Evolutionary conservation across 2,797 vertebrate genomes (phyloP), one percentile per base, ranked within the genome.

Genomic region (Salarias fasciatus): DNA sequence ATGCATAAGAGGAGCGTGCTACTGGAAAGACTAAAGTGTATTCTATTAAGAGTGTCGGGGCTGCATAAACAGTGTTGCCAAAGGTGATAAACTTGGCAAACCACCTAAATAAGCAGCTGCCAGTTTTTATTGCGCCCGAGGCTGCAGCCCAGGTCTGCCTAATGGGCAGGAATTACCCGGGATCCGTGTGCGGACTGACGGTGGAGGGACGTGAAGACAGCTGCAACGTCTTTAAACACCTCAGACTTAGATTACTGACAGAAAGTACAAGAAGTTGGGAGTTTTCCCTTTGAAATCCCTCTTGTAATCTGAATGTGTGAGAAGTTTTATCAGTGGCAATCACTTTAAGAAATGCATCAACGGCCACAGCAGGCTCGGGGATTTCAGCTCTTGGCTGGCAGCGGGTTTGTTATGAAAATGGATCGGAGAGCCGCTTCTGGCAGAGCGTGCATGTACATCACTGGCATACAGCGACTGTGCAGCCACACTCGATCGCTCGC

Each of bases 351-450:
- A 86, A 84, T 35, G 52, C 54, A 82, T 79, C 83, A 75, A 78
- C 79, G 86, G 72, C 69, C 46, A 38, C 58, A 61, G 60, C 73
- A 75, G 74, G 79, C 79, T 86, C 64, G 66, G 74, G 80, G 80
- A 82, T 72, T 83, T 83, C 54, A 36, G 74, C 57, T 86, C 72
- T 78, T 86, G 86, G 86, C 82, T 77, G 75, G 74, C 72, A 8
- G 53, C 18, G 10, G 14, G 49, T 69, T 77, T 64, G 70, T 84
- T 84, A 81, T 82, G 82, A 84, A 87, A 88, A 89, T 78, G 73
- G 73, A 84, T 88, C 72, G 56, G 63, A 83, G 58, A 80, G 44
- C 4, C 6, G 75, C 61, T 82, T 79, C 84, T 91, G 84, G 90
- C 87, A 83, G 77, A 79, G 37, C 59, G 70, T 75, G 67, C 70